Percentiles rank a stretch among this genome's conserved stretches.
Evolutionary conservation across 1,140 invertebrate species (phyloP).

Genomic region (Drosophila ohnishii): DNA sequence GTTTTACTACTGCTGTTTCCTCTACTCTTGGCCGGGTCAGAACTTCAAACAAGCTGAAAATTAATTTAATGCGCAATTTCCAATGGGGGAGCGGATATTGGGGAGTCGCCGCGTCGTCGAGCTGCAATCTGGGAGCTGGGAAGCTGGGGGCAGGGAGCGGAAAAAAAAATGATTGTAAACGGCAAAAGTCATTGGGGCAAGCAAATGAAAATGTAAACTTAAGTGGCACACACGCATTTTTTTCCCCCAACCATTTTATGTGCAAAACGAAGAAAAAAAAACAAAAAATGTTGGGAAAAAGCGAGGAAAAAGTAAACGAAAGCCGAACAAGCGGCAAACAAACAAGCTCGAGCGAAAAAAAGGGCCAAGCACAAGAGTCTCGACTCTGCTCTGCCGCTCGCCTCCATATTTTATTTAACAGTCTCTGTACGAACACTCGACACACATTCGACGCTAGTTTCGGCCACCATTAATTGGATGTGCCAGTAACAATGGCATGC

Average conservation of each 20-base stretch:
- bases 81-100: conserved; percentile 33
- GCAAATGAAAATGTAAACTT: conserved; percentile 81
- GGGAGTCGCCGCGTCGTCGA: neutral
- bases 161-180: conserved; percentile 80
- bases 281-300: conserved; percentile 24
- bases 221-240: conserved; percentile 72
- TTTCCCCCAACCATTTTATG: conserved; percentile 46
- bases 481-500: conserved; percentile 68
- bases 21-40: conserved; percentile 52
- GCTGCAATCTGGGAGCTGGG: conserved; percentile 2
- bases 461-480: conserved; percentile 78
- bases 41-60: conserved; percentile 79
- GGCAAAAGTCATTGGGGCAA: conserved; percentile 74
- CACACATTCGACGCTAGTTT: conserved; percentile 77
- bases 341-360: conserved; percentile 57
- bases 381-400: conserved; percentile 39
- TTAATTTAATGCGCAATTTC: conserved; percentile 79
- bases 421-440: conserved; percentile 69
- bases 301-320: conserved; percentile 56
- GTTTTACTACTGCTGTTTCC: conserved; percentile 36
- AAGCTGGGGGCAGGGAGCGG: neutral
- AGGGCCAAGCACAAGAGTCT: conserved; percentile 58
- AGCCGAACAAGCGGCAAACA: conserved; percentile 60
- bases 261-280: conserved; percentile 5
- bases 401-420: conserved; percentile 78